Evolutionary conservation across 2,888 invertebrate species (phyloP), one percentile per base, ranked within the genome.

Genomic region (Caenorhabditis plicata): DNA sequence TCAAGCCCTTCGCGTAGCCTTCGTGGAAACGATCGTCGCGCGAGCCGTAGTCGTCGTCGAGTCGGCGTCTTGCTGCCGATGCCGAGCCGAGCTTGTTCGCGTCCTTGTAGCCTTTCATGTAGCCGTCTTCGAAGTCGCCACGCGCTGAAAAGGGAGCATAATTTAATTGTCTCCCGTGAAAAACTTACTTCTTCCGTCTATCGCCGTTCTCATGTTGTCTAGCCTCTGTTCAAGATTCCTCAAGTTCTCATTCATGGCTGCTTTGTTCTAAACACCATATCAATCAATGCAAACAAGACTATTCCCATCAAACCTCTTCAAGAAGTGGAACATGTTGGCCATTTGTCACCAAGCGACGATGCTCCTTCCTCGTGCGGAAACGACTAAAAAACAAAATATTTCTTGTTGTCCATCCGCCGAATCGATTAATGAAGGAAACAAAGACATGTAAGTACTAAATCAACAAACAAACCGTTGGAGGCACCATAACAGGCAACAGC

Each of bases 81-180:
- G 67, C 77, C 11, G 71, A 64, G n/a, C 69, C 68, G 15, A 75
- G 50, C 26, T 74, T 74, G 53, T 66, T 68, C 5, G 80, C 78
- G 31, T 81, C 81, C n/a, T 73, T 63, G 70, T 76, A 81, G n/a
- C 81, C 81, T 26, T 67, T 68, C 51, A 72, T 66, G 68, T 81
- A 81, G 7, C 81, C 81, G 32, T 80, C 77, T 48, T 81, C 81
- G 56, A 81, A 62, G 32, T 62, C 55, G 39, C 62, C 62, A 27
- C 51, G 55, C 9, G 55, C 62, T 62, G 48, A 52, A 61, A 51
- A 25, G 20, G 19, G 26, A 32, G 25, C 36, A 44, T 20, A 52
- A 23, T 22, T 26, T 19, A 20, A 26, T 35, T 20, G 11, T 27
- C 29, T 27, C 26, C 15, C 13, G 27, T n/a, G 11, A 15, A 15